Percentiles rank a stretch among this genome's conserved stretches.
Conservation (phyloP, 2,797 vertebrate genomes). For the Eospalax fontanierii region DNA sequence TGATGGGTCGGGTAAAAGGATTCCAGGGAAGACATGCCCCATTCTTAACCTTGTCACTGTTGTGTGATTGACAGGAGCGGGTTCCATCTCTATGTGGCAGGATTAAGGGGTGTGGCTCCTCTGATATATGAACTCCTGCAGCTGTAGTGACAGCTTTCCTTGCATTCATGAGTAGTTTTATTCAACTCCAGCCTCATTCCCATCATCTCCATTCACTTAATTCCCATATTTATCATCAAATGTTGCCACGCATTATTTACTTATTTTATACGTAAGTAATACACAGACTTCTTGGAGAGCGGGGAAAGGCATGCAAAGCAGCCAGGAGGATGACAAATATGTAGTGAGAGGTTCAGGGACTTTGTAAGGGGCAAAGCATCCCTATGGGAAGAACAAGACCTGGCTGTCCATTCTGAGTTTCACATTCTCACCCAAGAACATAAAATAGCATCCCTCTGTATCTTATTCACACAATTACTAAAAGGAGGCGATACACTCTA, state of each 20-base stretch:
- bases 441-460: not conserved
- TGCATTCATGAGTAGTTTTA: not conserved
- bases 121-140: not conserved
- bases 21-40: not conserved
- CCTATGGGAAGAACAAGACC: not conserved
- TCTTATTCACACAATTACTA: not conserved
- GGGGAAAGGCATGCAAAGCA: not conserved
- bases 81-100: not conserved
- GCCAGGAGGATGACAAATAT: too few relatives aligned
- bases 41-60: not conserved
- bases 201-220: not conserved
- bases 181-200: not conserved
- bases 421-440: not conserved
- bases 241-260: not conserved
- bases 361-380: not conserved
- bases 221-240: not conserved
- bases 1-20: not conserved
- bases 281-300: too few relatives aligned
- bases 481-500: not conserved
- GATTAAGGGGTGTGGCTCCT: not conserved
- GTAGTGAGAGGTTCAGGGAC: not conserved
- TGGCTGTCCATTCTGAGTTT: not conserved
- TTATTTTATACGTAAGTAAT: not conserved
- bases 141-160: not conserved
- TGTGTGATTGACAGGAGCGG: not conserved